Evolutionary conservation across 1,140 invertebrate genomes (phyloP), one percentile per base, ranked within the genome.

Genomic region (Brachionus asplanchnoidis): DNA sequence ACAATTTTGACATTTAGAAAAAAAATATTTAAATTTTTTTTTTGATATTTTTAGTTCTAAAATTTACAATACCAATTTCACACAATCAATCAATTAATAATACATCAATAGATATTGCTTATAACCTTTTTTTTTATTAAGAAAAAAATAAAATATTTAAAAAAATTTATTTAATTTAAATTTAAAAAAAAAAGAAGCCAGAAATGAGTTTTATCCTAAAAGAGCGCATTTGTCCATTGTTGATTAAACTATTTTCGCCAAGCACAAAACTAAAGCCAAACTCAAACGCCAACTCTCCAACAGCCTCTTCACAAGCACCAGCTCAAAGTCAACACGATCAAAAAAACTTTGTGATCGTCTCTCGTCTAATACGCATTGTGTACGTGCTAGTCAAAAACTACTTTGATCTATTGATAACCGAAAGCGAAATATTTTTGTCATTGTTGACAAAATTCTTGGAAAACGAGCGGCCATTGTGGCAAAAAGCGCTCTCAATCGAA

Each of bases 401-500:
- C 90, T 97, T 98, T 88, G 92, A 92, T 20, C 91, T 97, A 85
- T 90, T 99, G 91, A 96, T 97, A 88, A 98, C 97, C 4, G 97
- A 99, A 90, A 98, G 96, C 90, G 97, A 99, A 91, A 99, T 99
- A 87, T 98, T 99, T 89, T 91, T 99, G 60, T 97, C 96, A 1
- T 90, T 99, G 42, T 94, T 99, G 46, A 95, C 99, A 4, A 98
- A 98, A 89, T 98, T 99, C 91, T 89, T 99, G 88, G 96, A 98
- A 90, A 94, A 94, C 11, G 97, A 99, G 87, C 97, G 97, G 90
- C 95, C 95, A 28, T 91, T 93, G 60, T 99, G 97, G 97, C 97
- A 99, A 88, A 91, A 97, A 79, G 95, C 95, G 14, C 89, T 98
- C 60, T 96, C 97, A 0, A 89, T 99, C 11, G 97, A 99, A 92